Evolutionary conservation across 2,888 invertebrate genomes (phyloP), one percentile per base, ranked within the genome.

Genomic region (Meloe dianella): DNA sequence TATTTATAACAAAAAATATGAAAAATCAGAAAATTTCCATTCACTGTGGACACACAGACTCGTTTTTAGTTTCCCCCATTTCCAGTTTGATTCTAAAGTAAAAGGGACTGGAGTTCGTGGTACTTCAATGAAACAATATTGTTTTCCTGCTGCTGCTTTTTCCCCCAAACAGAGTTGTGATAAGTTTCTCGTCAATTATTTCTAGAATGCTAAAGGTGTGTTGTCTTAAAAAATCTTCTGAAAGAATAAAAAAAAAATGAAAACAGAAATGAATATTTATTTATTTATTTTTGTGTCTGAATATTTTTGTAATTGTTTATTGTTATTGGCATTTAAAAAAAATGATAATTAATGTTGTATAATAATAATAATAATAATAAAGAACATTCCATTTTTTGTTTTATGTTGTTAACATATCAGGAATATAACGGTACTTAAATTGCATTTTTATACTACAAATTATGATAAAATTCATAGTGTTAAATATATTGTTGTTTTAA

Each of bases 161-260:
- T 7, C 8, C 8, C 1, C 1, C 2, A 10, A 41, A 47, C 47
- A 54, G 12, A 22, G 12, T 54, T 54, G 54, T 54, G 54, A 54
- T 54, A 54, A 14, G 54, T 54, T 54, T 54, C 54, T 54, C 20
- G 54, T 54, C 54, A 54, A 54, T 54, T 54, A 54, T 54, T 54
- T 24, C 5, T 22, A 24, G 22, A 47, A 38, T 38, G 14, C 3
- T 47, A 47, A 20, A 17, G 5, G 17, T 17, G n/a, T n/a, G n/a
- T 8, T 20, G 10, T 38, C 20, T 22, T 22, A 22, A 2, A 22
- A 41, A 7, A 8, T 41, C 17, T 8, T 41, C 38, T 14, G 12
- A 14, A 10, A 41, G 17, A 41, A 51, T 4, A 51, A 54, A 24
- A 4, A 24, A 20, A 24, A 2, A 22, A n/a, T n/a, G 1, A 3